phyloP scores from a whole-genome alignment of 1,140 invertebrate genomes.

The Polypedilum pembai region DNA sequence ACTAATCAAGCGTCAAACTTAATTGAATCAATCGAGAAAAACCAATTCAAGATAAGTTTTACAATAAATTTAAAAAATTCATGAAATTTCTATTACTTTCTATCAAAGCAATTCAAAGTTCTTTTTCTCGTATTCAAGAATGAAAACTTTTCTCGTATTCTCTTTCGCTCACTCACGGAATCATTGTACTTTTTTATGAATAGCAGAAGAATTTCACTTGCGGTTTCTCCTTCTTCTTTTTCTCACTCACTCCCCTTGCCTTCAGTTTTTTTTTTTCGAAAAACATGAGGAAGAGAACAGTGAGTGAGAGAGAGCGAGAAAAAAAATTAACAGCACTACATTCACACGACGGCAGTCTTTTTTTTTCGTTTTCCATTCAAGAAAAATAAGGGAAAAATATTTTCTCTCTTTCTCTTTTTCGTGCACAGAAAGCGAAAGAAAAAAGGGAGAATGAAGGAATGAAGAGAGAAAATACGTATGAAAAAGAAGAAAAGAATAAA shows the following conservation, averaged over 20 bases:
- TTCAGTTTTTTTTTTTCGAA: not conserved
- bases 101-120: conserved; percentile 13
- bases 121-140: not conserved
- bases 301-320: not conserved
- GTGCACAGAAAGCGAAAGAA: not conserved
- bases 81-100: no score
- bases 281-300: not conserved
- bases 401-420: not conserved
- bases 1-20: no score
- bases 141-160: conserved; percentile 8
- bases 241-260: not conserved
- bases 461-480: not conserved
- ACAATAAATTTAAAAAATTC: no score
- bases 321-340: conserved; percentile 4
- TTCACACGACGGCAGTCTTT: not conserved
- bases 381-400: not conserved
- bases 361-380: not conserved
- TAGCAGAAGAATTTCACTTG: conserved; percentile 16
- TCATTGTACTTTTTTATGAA: conserved; percentile 12
- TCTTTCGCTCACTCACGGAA: not conserved
- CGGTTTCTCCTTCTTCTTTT: not conserved
- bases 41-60: no score
- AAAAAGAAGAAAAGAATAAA: conserved; percentile 8
- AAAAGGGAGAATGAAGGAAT: not conserved
- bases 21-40: no score